Base-by-base conservation (phyloP, 1,140 invertebrate genomes). In the Leptinotarsa lineolata region DNA sequence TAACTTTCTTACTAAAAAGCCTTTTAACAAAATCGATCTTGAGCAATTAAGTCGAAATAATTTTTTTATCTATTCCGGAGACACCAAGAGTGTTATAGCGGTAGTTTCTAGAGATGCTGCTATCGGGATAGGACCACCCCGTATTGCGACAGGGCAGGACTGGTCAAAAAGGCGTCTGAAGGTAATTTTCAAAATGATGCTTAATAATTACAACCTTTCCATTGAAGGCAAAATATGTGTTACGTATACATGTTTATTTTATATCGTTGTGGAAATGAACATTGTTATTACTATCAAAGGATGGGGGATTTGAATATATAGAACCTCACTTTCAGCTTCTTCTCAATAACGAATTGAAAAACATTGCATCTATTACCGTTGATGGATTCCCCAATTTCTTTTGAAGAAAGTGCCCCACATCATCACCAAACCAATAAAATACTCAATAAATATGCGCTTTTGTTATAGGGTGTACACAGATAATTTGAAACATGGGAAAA, bases 11-110 rank as follows among this genome's bases (percentile, higher is more conserved):
- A 48, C 67, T 68, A 58, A 68, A 68, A 68, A 58, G 20, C 44
- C 12, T 58, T 45, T 68, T 68, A 68, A 68, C 67, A 58, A 58
- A 68, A 68, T 68, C 67, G 54, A 54, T 68, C 67, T 68, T 16
- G 67, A 68, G 67, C 67, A 68, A 68, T 68, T 54, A 68, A 68
- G 30, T 68, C 5, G 22, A 68, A 68, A 68, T 68, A 68, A 68
- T 15, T 68, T 68, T 24, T 68, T 68, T 68, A 68, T 68, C 67
- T 68, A 24, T 48, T 58, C 20, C 46, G 39, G 15, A 68, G 48
- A 68, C 67, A 68, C 67, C 46, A 48, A 48, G 44, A 68, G 67
- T 68, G 67, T 68, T 68, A 68, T 48, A 68, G 30, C 64, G 64
- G 64, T 39, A 66, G 18, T 66, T 66, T 66, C 30, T 15, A 39